Percentiles rank a stretch among this genome's conserved stretches.
phyloP scores from a whole-genome alignment of 2,113 vertebrate species.

The Irena cyanogastra region DNA sequence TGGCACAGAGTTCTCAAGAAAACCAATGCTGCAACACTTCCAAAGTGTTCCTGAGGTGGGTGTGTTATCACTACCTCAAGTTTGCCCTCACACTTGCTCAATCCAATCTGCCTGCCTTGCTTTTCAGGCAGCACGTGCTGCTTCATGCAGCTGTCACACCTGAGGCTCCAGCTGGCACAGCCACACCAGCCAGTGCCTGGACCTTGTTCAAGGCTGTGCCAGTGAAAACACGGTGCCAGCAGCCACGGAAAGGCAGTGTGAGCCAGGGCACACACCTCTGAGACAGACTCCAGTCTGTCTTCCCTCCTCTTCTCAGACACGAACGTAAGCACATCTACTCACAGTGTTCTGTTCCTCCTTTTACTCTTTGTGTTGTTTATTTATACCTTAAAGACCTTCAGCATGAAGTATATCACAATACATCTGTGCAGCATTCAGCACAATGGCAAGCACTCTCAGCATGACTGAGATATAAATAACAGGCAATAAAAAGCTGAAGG shows the following conservation, averaged over 20 bases:
- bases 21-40: neutral
- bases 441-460: neutral
- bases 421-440: neutral
- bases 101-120: neutral
- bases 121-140: neutral
- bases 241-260: neutral
- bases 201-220: neutral
- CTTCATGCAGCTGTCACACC: neutral
- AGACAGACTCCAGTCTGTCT: neutral
- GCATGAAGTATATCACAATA: neutral
- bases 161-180: neutral
- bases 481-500: constrained; percentile 3
- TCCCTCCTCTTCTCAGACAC: neutral
- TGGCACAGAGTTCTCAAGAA: neutral
- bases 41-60: neutral
- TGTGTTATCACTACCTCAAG: neutral
- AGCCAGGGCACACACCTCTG: neutral
- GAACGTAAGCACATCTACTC: neutral
- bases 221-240: neutral
- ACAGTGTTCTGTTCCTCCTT: neutral
- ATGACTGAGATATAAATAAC: constrained; percentile 25
- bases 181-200: neutral
- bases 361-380: neutral
- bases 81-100: neutral
- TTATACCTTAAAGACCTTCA: constrained; percentile 7